phyloP scores from a whole-genome alignment of 1,140 invertebrate species.

The Pentalonia nigronervosa region DNA sequence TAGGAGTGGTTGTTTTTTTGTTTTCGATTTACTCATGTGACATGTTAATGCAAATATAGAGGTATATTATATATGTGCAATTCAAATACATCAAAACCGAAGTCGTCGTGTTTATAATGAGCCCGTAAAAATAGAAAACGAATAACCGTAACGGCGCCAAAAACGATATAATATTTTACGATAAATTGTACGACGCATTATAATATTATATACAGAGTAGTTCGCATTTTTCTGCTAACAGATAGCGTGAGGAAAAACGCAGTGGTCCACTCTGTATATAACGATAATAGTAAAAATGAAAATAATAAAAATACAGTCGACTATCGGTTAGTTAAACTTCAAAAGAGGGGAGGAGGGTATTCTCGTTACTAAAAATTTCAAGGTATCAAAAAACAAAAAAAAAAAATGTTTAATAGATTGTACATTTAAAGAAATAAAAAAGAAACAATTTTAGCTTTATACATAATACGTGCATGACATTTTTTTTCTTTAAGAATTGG shows the following conservation, averaged over 20 bases:
- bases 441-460: too few relatives aligned
- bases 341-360: too few relatives aligned
- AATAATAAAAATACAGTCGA: too few relatives aligned
- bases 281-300: too few relatives aligned
- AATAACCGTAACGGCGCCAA: not conserved
- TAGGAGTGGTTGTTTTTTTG: not conserved
- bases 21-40: not conserved
- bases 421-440: too few relatives aligned
- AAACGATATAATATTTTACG: not conserved
- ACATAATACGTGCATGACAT: too few relatives aligned
- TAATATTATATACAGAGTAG: not conserved
- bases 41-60: not conserved
- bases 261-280: too few relatives aligned
- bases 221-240: not conserved
- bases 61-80: not conserved
- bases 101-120: not conserved
- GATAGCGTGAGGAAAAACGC: not conserved
- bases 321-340: too few relatives aligned
- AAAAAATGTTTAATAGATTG: too few relatives aligned
- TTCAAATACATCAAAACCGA: not conserved
- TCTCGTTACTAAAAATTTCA: too few relatives aligned
- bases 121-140: not conserved
- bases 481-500: too few relatives aligned
- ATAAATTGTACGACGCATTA: not conserved
- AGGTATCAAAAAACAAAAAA: too few relatives aligned